A percentile compares a stretch with the other conserved stretches of the same genome.
These are phyloP conservation scores for Halcyon badia DNA, from an alignment of 2,797 vertebrate genomes.

Conservation along the genomic window DNA sequence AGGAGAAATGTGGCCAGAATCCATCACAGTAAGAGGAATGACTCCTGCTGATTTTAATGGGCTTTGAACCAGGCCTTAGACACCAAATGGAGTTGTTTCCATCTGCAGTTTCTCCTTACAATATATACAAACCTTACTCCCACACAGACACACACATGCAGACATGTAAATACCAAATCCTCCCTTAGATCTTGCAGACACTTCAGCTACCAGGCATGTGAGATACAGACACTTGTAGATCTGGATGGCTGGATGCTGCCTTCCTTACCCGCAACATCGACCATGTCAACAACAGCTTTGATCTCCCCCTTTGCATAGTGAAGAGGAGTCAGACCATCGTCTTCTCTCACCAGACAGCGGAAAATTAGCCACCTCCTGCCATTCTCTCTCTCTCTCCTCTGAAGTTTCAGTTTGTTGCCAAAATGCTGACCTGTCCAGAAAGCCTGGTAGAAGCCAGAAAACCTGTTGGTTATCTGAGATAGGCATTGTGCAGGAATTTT, in stretches of 20 bases:
- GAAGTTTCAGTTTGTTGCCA: fast-evolving
- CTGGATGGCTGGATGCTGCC: not conserved
- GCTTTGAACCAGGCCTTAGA: not conserved
- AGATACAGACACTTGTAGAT: not conserved
- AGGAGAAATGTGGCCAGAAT: not conserved
- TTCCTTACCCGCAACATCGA: not conserved
- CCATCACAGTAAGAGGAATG: not conserved
- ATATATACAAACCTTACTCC: conserved; percentile 1
- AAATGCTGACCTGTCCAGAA: not conserved
- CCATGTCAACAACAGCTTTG: not conserved
- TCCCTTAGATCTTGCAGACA: conserved; percentile 12
- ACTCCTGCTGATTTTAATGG: not conserved
- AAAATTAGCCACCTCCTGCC: not conserved
- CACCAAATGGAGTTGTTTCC: not conserved
- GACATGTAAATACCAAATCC: not conserved
- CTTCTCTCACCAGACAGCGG: not conserved
- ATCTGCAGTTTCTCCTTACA: not conserved
- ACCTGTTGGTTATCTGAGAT: not conserved
- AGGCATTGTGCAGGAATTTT: not conserved
- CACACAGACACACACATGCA: fast-evolving
- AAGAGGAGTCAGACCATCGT: not conserved
- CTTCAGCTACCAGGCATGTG: not conserved
- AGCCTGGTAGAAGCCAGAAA: not conserved
- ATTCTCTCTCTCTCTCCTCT: not conserved
- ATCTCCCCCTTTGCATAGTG: not conserved